phyloP scores from a whole-genome alignment of 2,113 vertebrate species.

The Nesogale talazaci region DNA sequence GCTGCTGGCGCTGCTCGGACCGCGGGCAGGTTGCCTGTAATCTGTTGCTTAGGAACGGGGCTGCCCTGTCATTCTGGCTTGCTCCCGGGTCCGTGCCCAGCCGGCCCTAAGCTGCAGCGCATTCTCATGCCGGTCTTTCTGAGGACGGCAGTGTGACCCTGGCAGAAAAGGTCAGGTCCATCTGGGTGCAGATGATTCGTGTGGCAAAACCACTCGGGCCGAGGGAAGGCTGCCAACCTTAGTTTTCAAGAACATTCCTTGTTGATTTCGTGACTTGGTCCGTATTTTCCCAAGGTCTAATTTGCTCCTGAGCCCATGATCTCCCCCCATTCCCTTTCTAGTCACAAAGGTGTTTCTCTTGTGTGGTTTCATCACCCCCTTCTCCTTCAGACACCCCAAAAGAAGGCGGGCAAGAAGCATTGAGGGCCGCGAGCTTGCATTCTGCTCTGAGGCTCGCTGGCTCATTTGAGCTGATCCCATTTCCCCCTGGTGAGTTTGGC shows the following conservation, averaged over 20 bases:
- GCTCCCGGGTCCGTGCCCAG: conserved; percentile 2
- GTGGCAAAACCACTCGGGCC: not conserved
- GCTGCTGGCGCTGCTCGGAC: not conserved
- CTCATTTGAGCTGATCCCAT: not conserved
- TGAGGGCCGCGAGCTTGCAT: not conserved
- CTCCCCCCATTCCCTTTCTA: not conserved
- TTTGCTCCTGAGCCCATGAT: not conserved
- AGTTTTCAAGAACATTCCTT: not conserved
- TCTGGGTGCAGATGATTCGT: not conserved
- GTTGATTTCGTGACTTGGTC: not conserved
- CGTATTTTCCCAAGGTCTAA: not conserved
- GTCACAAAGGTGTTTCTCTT: not conserved
- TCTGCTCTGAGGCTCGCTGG: not conserved
- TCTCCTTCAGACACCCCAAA: not conserved
- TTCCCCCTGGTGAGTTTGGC: not conserved
- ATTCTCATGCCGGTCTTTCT: not conserved
- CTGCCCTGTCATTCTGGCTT: conserved; percentile 18
- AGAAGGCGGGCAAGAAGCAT: not conserved
- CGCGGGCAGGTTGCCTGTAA: conserved; percentile 71
- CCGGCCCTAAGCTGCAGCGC: not conserved
- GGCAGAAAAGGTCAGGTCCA: not conserved
- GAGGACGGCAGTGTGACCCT: conserved; percentile 29
- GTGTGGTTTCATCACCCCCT: not conserved
- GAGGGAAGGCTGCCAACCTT: conserved; percentile 20
- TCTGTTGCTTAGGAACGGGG: conserved; percentile 59